phyloP scores from a whole-genome alignment of 2,888 invertebrate genomes.

The Dilophus febrilis region DNA sequence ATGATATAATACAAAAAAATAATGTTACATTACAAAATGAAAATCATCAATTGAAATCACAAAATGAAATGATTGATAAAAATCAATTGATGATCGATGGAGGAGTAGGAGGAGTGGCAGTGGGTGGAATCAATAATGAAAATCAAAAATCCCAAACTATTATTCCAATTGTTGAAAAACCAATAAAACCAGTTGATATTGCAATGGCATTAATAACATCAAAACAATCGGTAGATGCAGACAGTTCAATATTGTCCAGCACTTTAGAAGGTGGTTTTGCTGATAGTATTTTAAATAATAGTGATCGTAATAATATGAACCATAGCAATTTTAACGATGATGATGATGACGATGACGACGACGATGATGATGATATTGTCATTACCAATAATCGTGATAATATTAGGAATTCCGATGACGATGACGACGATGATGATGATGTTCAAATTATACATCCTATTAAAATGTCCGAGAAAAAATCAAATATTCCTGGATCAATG shows the following conservation, averaged over 20 bases:
- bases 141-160: no score
- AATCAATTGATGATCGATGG: no score
- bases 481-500: no score
- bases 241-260: slow-evolving; percentile 1
- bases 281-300: background rate
- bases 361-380: no score
- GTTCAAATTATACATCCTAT: background rate
- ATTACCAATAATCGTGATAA: no score
- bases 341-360: no score
- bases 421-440: no score
- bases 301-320: no score
- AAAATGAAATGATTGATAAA: no score
- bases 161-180: slow-evolving; percentile 21
- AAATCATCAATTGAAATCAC: slow-evolving; percentile 6
- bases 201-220: slow-evolving; percentile 38
- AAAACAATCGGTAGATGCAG: slow-evolving; percentile 28
- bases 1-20: background rate
- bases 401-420: no score
- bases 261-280: slow-evolving; percentile 2
- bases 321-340: no score
- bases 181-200: slow-evolving; percentile 40
- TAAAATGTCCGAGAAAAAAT: background rate
- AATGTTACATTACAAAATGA: slow-evolving; percentile 1
- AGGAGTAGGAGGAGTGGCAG: no score
- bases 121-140: slow-evolving; percentile 19